Evolutionary conservation across 2,113 vertebrate species (phyloP), one percentile per base, ranked within the genome.

Genomic region (Channa argus): DNA sequence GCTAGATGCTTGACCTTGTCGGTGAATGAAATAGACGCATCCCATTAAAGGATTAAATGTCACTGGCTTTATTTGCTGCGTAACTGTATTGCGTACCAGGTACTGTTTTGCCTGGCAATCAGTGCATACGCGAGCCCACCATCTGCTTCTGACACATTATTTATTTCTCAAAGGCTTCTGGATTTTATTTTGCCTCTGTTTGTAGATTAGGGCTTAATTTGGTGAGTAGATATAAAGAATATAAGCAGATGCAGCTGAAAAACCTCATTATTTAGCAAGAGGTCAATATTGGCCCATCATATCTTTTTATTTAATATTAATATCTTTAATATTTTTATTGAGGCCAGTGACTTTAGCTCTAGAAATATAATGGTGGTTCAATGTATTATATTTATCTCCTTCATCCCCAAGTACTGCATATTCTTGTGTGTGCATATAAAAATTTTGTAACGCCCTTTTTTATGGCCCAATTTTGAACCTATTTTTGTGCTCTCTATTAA

Each of bases 31-130:
- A 86, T 72, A 5, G 79, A 63, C 4, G 63, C 80, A 81, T 89
- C 76, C 77, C 80, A 85, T 94, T 88, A 90, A 66, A 56, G 85
- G 88, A 93, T 94, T 92, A 92, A 85, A 70, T 84, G 75, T 70
- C 77, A 78, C 52, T 87, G 78, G 82, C 79, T 90, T 88, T 86
- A 83, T 87, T 82, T 89, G 83, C 69, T 82, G 84, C 56, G 44
- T 81, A 89, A 89, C 74, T 84, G 78, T 84, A 90, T 89, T 89
- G 74, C 55, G 84, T 75, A 64, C 53, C 75, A 69, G 50, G 70
- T 68, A 65, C 81, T 38, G 80, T 66, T 50, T 67, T 70, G 70
- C 63, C 0, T 1, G 47, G 47, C 45, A 74, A 55, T 63, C 56
- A 82, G 67, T 70, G 69, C 13, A 54, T 82, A 45, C 79, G 50